These are phyloP conservation scores for Zosterops hypoxanthus DNA, from an alignment of 2,113 vertebrate species.

Conservation along the genomic window DNA sequence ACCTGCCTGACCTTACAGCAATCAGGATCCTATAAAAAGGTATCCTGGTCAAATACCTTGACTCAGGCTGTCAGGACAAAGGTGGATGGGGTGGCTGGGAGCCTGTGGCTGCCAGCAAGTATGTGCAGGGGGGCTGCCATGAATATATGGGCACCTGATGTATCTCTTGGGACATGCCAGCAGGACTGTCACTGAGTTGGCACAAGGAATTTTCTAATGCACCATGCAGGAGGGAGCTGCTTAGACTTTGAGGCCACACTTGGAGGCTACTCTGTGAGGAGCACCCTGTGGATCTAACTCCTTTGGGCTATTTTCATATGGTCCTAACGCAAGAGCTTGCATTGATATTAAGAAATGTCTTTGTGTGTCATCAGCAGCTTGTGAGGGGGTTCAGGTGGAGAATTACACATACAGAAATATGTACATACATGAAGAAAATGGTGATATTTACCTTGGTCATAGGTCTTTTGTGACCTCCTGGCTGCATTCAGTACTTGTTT, in stretches of 20 bases:
- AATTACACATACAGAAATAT: background rate
- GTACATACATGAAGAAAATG: background rate
- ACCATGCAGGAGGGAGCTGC: no score
- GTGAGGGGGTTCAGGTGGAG: background rate
- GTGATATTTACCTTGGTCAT: background rate
- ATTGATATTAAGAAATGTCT: background rate
- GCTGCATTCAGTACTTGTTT: background rate
- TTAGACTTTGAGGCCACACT: background rate
- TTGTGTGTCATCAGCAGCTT: background rate
- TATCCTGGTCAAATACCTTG: background rate
- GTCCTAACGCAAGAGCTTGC: no score
- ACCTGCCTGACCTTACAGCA: background rate
- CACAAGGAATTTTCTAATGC: background rate
- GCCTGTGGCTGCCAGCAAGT: background rate
- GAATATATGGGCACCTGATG: background rate
- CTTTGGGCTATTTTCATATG: background rate
- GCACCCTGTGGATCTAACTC: background rate
- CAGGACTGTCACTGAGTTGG: background rate
- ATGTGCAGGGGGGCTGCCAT: rapidly evolving
- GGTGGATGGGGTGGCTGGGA: background rate
- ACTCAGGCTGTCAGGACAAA: background rate
- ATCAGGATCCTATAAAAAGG: background rate
- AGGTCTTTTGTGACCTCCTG: background rate
- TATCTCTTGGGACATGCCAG: background rate
- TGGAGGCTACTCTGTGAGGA: background rate